Conservation (phyloP, 2,113 vertebrate genomes). For the Pogona vitticeps region DNA sequence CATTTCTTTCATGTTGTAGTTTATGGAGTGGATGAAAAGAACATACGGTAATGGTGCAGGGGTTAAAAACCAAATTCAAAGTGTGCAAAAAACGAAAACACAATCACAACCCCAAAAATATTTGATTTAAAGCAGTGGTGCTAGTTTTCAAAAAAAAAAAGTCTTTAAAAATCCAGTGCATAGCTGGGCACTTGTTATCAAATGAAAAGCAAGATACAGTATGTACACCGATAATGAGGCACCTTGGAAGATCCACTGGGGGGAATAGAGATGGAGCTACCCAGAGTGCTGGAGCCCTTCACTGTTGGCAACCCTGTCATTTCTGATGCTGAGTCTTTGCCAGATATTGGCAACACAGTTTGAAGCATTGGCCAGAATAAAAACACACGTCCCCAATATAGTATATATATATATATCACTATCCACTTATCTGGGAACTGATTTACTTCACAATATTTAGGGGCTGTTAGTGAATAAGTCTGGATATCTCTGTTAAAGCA, state of each 20-base stretch:
- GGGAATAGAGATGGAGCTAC: neutral
- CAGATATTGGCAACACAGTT: too few species aligned
- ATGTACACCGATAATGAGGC: too few species aligned
- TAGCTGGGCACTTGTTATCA: too few species aligned
- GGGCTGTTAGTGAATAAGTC: neutral
- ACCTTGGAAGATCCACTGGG: neutral
- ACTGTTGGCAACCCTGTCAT: too few species aligned
- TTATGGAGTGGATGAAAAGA: neutral
- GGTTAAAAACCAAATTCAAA: neutral
- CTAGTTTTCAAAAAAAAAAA: neutral
- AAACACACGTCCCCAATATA: neutral
- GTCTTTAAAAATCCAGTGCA: neutral
- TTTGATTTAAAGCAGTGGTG: neutral
- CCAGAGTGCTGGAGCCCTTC: neutral
- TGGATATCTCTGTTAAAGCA: neutral
- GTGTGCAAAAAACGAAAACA: too few species aligned
- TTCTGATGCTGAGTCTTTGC: too few species aligned
- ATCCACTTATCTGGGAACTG: neutral
- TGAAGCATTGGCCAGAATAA: neutral
- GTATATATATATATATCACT: neutral
- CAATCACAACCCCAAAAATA: neutral
- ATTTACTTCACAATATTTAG: neutral
- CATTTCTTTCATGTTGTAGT: too few species aligned
- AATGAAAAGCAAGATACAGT: too few species aligned
- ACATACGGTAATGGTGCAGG: neutral